Conservation (phyloP, 2,113 vertebrate genomes). For the Bos javanicus region DNA sequence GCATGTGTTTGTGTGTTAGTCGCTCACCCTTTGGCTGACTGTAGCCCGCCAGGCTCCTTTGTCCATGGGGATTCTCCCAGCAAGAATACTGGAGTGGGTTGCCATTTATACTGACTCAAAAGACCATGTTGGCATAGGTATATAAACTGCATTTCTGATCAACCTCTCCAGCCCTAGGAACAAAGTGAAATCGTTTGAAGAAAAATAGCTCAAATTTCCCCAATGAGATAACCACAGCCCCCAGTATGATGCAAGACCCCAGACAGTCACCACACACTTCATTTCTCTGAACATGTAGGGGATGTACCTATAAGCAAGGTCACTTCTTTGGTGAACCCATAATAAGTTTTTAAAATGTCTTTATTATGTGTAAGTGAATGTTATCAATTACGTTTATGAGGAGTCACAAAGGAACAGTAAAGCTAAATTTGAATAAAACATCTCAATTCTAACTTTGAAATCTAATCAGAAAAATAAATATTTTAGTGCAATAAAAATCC, state of each 20-base stretch:
- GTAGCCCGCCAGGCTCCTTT: background rate
- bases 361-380: background rate
- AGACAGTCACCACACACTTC: background rate
- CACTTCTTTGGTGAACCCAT: background rate
- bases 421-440: background rate
- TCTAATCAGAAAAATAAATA: background rate
- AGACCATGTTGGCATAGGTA: background rate
- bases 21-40: background rate
- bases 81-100: background rate
- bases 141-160: background rate
- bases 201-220: background rate
- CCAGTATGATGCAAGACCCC: background rate
- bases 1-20: background rate
- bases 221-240: background rate
- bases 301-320: background rate
- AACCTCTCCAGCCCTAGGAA: background rate
- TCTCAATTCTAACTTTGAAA: conserved; percentile 18
- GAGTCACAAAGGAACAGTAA: background rate
- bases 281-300: background rate
- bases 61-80: background rate
- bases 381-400: conserved; percentile 11
- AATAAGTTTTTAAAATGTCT: background rate
- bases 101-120: background rate
- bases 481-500: background rate
- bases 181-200: background rate